Evolutionary conservation across 2,888 invertebrate genomes (phyloP).

Genomic region (Phaonia tiefii): DNA sequence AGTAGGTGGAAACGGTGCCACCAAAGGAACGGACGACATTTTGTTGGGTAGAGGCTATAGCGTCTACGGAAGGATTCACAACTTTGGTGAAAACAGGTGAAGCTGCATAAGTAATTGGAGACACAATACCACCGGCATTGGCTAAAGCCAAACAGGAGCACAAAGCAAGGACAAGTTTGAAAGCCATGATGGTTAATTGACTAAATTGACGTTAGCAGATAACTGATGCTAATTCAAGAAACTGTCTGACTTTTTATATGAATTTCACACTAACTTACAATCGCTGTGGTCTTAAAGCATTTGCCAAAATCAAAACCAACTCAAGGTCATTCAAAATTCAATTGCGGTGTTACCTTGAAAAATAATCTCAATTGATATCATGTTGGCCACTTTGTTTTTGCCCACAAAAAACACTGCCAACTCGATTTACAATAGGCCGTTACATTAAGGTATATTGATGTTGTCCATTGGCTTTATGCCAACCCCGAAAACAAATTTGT

Average conservation of each 20-base stretch:
- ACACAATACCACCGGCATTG: slow-evolving; percentile 83
- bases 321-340: slow-evolving; percentile 29
- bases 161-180: slow-evolving; percentile 83
- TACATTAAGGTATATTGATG: slow-evolving; percentile 5
- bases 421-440: slow-evolving; percentile 8
- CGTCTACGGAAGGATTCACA: slow-evolving; percentile 78
- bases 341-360: neutral
- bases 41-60: slow-evolving; percentile 82
- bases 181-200: slow-evolving; percentile 74
- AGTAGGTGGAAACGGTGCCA: slow-evolving; percentile 82
- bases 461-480: slow-evolving; percentile 1
- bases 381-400: neutral
- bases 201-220: slow-evolving; percentile 3
- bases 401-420: neutral
- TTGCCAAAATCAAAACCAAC: slow-evolving; percentile 16
- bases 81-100: slow-evolving; percentile 75
- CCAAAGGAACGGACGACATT: slow-evolving; percentile 83
- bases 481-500: neutral
- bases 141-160: slow-evolving; percentile 84
- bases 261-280: neutral
- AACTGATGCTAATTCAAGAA: slow-evolving; percentile 35
- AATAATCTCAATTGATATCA: too few relatives aligned
- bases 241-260: slow-evolving; percentile 38
- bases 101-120: slow-evolving; percentile 74
- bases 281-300: neutral